phyloP scores from a whole-genome alignment of 35 echinoderm and acorn worm species.

The Apostichopus parvimensis region DNA sequence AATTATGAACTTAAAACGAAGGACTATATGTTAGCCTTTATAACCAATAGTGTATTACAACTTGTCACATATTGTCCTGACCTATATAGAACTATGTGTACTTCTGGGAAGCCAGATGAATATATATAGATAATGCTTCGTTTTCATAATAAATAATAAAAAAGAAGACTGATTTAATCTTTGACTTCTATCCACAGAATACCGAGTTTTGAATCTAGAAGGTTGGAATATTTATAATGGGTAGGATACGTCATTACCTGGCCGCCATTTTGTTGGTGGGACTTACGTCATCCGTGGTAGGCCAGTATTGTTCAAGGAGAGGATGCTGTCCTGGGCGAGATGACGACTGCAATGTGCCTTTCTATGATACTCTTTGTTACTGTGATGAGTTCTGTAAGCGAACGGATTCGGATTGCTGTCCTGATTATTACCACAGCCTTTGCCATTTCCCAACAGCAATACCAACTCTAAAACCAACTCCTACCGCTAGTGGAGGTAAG shows the following conservation, averaged over 20 bases:
- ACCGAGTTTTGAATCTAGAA: too few relatives aligned
- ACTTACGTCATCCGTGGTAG: background rate
- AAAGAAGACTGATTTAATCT: too few relatives aligned
- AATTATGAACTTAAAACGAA: too few relatives aligned
- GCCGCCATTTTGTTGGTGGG: background rate
- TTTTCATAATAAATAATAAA: too few relatives aligned
- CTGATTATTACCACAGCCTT: conserved; percentile 54
- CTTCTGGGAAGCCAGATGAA: too few relatives aligned
- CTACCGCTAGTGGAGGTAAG: conserved; percentile 18
- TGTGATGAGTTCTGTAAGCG: conserved; percentile 74
- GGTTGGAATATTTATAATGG: background rate
- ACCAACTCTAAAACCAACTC: background rate
- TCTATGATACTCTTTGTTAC: conserved; percentile 75
- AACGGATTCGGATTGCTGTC: conserved; percentile 67
- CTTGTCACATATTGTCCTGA: too few relatives aligned
- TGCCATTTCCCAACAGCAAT: conserved; percentile 11
- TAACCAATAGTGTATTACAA: too few relatives aligned
- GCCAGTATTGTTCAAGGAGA: conserved; percentile 67
- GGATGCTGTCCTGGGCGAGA: conserved; percentile 75
- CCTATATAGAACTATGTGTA: too few relatives aligned
- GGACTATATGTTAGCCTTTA: too few relatives aligned
- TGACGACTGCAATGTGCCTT: conserved; percentile 54
- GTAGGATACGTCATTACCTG: background rate
- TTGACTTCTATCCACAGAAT: too few relatives aligned
- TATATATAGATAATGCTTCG: too few relatives aligned